Conservation (phyloP, 1,140 invertebrate genomes). For the Eupristina koningsbergeri region DNA sequence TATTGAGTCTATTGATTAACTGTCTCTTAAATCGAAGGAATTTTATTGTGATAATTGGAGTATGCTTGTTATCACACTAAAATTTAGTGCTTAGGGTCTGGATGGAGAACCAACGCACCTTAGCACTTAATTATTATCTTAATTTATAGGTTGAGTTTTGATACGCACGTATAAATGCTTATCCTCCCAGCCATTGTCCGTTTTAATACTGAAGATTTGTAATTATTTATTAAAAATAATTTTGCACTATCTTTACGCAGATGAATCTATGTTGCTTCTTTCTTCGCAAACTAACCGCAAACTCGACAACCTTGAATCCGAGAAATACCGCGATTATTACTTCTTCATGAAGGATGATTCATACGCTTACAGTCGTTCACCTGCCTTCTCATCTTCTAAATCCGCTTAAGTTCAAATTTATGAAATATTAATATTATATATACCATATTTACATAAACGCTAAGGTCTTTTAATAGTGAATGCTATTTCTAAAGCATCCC, state of each 20-base stretch:
- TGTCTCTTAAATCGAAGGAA: too few species aligned
- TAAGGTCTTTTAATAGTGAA: background rate
- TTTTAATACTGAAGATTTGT: background rate
- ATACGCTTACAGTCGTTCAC: slow-evolving; percentile 26
- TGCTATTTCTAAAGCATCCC: background rate
- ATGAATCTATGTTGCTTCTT: slow-evolving; percentile 16
- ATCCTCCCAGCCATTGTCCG: background rate
- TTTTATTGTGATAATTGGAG: too few species aligned
- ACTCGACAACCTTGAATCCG: slow-evolving; percentile 21
- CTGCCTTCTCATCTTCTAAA: slow-evolving; percentile 15
- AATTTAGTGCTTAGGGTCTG: too few species aligned
- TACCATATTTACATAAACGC: background rate
- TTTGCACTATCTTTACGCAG: slow-evolving; percentile 15
- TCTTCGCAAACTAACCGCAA: slow-evolving; percentile 8
- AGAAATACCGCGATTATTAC: slow-evolving; percentile 40
- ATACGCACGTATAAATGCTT: background rate
- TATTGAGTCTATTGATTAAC: too few species aligned
- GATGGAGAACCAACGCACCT: background rate
- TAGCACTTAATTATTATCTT: background rate
- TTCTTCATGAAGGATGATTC: slow-evolving; percentile 37
- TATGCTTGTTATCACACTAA: too few species aligned
- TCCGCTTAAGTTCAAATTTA: slow-evolving; percentile 21
- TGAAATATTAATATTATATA: background rate
- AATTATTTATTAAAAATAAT: slow-evolving; percentile 19
- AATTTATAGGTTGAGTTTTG: background rate